Evolutionary conservation across 2,888 invertebrate species (phyloP), one percentile per base, ranked within the genome.

Genomic region (Hypselothyrea guttata): DNA sequence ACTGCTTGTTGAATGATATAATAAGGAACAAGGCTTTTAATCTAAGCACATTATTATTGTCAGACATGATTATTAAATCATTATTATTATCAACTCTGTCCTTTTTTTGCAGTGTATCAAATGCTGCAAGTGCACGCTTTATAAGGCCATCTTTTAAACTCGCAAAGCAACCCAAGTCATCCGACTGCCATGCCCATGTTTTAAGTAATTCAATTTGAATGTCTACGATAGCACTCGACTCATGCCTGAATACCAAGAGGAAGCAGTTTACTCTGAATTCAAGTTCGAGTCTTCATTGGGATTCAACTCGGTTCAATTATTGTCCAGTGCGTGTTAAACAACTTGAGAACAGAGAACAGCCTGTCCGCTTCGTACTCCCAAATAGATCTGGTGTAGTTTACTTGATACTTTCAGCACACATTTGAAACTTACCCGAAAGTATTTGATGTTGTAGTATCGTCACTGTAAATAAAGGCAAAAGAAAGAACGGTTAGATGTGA

Each of bases 191-290:
- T 38, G 44, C 15, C 40, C 34, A 58, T 66, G 66, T 67, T 66
- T 70, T 67, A 51, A 68, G 71, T 71, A 71, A 71, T 71, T 71
- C 71, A 71, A 71, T 71, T 71, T 71, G 71, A 68, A 71, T 59
- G 52, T 61, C 73, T 68, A 62, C 68, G 79, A 79, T 76, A 61
- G 68, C 58, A 51, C 35, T 69, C 22, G 22, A 22, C 22, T 22
- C 22, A 22, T 22, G 22, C 72, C 72, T 69, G 72, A 66, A 72
- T 66, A 66, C 41, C 69, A 57, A 66, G 46, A 69, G 65, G 68
- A 56, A 68, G 58, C 45, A 22, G 22, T 22, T 18, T 11, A 5
- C 22, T 22, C 3, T 22, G 22, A 22, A 22, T 22, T 22, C 22
- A 22, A 22, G 22, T 22, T 4, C 22, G 22, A 22, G 22, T 5